Percentiles rank a stretch among this genome's conserved stretches.
Evolutionary conservation across 2,797 vertebrate species (phyloP).

Genomic region (Pagetopsis macropterus): DNA sequence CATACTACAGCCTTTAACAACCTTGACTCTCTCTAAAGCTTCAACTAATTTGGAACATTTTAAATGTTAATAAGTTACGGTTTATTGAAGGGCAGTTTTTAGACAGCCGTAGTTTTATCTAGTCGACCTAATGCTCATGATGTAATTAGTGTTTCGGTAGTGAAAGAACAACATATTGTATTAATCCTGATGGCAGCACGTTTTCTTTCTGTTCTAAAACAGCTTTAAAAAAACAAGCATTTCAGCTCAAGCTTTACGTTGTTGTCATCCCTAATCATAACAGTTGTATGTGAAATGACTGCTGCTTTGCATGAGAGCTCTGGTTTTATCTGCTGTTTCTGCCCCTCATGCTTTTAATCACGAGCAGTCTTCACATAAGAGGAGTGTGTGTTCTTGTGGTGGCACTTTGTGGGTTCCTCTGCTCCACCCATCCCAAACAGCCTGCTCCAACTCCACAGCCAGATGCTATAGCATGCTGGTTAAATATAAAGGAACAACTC

Average conservation of each 20-base stretch:
- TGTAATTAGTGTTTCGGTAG: not conserved
- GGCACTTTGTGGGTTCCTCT: slow-evolving; percentile 64
- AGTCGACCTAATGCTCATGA: not conserved
- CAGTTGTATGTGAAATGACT: slow-evolving; percentile 21
- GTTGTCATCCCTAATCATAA: slow-evolving; percentile 18
- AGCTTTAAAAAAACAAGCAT: slow-evolving; percentile 28
- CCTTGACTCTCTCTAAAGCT: not conserved
- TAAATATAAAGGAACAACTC: slow-evolving; percentile 30
- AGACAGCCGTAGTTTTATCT: not conserved
- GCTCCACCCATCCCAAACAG: slow-evolving; percentile 68
- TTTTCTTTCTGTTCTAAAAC: not conserved
- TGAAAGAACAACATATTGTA: not conserved
- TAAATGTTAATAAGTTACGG: not conserved
- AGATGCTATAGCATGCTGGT: slow-evolving; percentile 62
- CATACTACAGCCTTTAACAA: not conserved
- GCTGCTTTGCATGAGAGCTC: slow-evolving; percentile 43
- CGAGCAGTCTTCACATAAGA: slow-evolving; percentile 46
- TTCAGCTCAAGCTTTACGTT: slow-evolving; percentile 7
- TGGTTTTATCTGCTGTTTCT: slow-evolving; percentile 39
- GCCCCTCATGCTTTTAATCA: slow-evolving; percentile 59
- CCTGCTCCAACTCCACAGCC: slow-evolving; percentile 58
- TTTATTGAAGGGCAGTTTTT: not conserved
- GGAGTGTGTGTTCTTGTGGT: slow-evolving; percentile 67
- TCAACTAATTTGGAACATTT: not conserved
- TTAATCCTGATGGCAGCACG: not conserved